Percentiles rank a stretch among this genome's conserved stretches.
These are phyloP conservation scores for Pipistrellus pipistrellus DNA, from an alignment of 2,797 vertebrate species.

Conservation along the genomic window DNA sequence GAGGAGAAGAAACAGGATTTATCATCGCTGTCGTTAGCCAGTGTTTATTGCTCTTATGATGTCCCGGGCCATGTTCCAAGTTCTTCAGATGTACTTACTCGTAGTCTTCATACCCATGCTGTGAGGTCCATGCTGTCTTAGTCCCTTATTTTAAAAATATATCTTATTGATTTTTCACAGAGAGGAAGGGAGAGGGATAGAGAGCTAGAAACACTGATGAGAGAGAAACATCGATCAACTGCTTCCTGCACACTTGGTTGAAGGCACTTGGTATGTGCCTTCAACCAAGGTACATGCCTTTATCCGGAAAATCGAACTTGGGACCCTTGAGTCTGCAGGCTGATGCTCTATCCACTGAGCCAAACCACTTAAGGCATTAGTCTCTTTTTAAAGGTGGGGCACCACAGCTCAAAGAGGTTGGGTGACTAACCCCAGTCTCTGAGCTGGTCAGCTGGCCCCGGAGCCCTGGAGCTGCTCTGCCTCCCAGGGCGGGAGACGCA, in stretches of 20 bases:
- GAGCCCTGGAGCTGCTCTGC: neutral
- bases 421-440: neutral
- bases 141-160: neutral
- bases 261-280: too few species aligned
- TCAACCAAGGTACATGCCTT: too few species aligned
- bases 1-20: neutral
- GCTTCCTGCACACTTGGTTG: too few species aligned
- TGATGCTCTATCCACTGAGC: too few species aligned
- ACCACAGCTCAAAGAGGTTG: neutral
- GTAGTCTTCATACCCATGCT: neutral
- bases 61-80: neutral
- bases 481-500: neutral
- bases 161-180: too few species aligned
- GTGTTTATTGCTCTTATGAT: neutral
- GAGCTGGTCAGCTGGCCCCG: neutral
- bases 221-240: too few species aligned
- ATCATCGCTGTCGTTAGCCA: neutral
- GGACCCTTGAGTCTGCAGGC: too few species aligned
- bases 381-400: neutral
- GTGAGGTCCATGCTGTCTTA: neutral
- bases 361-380: too few species aligned
- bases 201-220: too few species aligned
- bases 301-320: too few species aligned
- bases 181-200: too few species aligned
- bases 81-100: neutral